These are phyloP conservation scores for Stenodera caucasica DNA, from an alignment of 2,888 invertebrate genomes.

Conservation along the genomic window DNA sequence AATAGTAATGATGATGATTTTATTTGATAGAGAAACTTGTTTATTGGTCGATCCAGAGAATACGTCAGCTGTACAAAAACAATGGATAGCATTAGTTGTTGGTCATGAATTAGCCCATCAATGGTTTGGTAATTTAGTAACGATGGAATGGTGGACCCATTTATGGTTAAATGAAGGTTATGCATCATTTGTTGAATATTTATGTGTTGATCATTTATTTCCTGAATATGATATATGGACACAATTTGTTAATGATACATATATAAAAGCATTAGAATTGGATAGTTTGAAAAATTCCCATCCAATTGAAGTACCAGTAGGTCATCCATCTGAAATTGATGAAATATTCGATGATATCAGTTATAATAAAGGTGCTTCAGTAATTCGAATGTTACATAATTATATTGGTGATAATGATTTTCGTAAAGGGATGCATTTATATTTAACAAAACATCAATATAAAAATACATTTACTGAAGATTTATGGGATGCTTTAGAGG, in stretches of 20 bases:
- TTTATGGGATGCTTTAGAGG: slow-evolving; percentile 87
- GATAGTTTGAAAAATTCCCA: slow-evolving; percentile 91
- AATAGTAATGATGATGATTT: slow-evolving; percentile 4
- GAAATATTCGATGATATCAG: slow-evolving; percentile 98
- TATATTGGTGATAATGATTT: slow-evolving; percentile 94
- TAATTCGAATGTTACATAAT: slow-evolving; percentile 91
- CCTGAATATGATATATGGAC: slow-evolving; percentile 98
- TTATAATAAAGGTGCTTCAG: slow-evolving; percentile 93
- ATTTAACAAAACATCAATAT: slow-evolving; percentile 85
- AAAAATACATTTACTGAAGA: slow-evolving; percentile 92
- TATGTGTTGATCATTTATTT: slow-evolving; percentile 89
- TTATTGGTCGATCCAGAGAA: slow-evolving; percentile 88
- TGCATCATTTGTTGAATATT: slow-evolving; percentile 93
- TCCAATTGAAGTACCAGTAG: slow-evolving; percentile 94
- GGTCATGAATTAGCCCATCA: slow-evolving; percentile 95
- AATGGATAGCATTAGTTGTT: slow-evolving; percentile 85
- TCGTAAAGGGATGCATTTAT: slow-evolving; percentile 88
- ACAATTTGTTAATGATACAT: slow-evolving; percentile 89
- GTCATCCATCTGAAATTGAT: slow-evolving; percentile 92
- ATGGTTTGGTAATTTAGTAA: slow-evolving; percentile 98
- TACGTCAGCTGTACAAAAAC: slow-evolving; percentile 81
- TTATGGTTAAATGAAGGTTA: slow-evolving; percentile 90
- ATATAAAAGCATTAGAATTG: slow-evolving; percentile 81
- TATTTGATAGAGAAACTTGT: slow-evolving; percentile 73
- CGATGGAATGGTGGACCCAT: slow-evolving; percentile 99